phyloP scores from a whole-genome alignment of 2,797 vertebrate genomes.

The Fistularia commersonii region DNA sequence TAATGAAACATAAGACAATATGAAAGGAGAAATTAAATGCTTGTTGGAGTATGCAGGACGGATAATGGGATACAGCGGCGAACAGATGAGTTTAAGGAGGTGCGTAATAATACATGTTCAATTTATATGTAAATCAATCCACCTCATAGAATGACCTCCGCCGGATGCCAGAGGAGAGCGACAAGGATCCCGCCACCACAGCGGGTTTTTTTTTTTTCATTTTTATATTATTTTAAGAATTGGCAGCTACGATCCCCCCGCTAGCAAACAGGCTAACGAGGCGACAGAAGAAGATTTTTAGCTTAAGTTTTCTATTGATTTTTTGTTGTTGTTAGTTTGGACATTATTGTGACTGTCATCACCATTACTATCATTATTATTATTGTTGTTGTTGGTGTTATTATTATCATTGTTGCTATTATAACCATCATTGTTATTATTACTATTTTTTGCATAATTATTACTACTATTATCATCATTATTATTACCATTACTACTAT shows the following conservation, averaged over 20 bases:
- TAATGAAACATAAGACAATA: slow-evolving; percentile 68
- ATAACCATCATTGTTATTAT: no score
- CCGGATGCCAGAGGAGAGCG: slow-evolving; percentile 61
- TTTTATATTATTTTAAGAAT: slow-evolving; percentile 46
- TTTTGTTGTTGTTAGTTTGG: slow-evolving; percentile 43
- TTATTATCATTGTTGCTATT: no score
- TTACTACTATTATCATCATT: no score
- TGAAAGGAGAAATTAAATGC: slow-evolving; percentile 65
- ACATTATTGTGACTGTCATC: no score
- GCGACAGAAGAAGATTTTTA: no score
- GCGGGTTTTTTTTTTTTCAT: slow-evolving; percentile 46
- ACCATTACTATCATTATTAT: no score
- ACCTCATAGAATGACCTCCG: slow-evolving; percentile 67
- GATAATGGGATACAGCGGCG: slow-evolving; percentile 63
- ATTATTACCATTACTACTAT: no score
- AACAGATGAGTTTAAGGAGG: slow-evolving; percentile 67
- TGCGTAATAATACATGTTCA: slow-evolving; percentile 60
- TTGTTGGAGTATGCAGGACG: slow-evolving; percentile 60
- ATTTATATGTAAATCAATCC: slow-evolving; percentile 76
- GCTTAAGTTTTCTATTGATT: no score
- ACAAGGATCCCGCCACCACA: slow-evolving; percentile 58
- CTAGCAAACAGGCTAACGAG: slow-evolving; percentile 55
- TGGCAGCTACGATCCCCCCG: slow-evolving; percentile 52
- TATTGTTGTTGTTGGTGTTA: no score
- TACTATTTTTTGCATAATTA: no score